Conservation (phyloP, 1,140 invertebrate species). For the Drosophila pallidifrons region DNA sequence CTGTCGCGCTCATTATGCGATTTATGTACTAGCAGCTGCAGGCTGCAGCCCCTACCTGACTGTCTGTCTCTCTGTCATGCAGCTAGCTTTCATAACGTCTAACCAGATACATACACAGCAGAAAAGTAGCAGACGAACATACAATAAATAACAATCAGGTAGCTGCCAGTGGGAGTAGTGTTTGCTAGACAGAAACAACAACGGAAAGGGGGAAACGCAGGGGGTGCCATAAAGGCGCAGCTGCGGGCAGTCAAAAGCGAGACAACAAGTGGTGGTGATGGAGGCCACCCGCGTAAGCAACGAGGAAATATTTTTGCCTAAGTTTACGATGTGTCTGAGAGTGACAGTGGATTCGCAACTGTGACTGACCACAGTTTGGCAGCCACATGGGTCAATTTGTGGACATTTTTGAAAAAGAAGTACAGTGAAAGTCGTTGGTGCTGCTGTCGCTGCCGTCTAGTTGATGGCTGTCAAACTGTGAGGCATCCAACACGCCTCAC, state of each 20-base stretch:
- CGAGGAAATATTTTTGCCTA: conserved; percentile 50
- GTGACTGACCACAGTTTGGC: conserved; percentile 16
- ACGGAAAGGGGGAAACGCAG: neutral
- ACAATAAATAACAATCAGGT: conserved; percentile 60
- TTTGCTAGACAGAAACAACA: neutral
- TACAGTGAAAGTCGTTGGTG: conserved; percentile 33
- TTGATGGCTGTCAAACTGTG: conserved; percentile 50
- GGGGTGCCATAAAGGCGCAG: conserved; percentile 46
- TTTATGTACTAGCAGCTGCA: conserved; percentile 31
- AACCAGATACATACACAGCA: conserved; percentile 22
- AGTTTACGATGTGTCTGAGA: conserved; percentile 44
- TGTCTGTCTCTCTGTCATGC: conserved; percentile 2
- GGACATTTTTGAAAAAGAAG: conserved; percentile 16
- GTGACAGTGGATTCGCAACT: neutral
- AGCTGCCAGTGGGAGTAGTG: conserved; percentile 37
- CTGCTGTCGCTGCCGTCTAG: neutral
- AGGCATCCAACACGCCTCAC: conserved; percentile 68
- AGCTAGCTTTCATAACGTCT: conserved; percentile 37
- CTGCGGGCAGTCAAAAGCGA: conserved; percentile 36
- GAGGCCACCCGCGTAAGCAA: conserved; percentile 44
- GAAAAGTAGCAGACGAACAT: conserved; percentile 50
- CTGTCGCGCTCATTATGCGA: conserved; percentile 35
- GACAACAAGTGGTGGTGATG: conserved; percentile 45
- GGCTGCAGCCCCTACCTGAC: conserved; percentile 9
- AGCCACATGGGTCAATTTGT: conserved; percentile 11